phyloP scores from a whole-genome alignment of 2,113 vertebrate genomes.

The Alaudala cheleensis region DNA sequence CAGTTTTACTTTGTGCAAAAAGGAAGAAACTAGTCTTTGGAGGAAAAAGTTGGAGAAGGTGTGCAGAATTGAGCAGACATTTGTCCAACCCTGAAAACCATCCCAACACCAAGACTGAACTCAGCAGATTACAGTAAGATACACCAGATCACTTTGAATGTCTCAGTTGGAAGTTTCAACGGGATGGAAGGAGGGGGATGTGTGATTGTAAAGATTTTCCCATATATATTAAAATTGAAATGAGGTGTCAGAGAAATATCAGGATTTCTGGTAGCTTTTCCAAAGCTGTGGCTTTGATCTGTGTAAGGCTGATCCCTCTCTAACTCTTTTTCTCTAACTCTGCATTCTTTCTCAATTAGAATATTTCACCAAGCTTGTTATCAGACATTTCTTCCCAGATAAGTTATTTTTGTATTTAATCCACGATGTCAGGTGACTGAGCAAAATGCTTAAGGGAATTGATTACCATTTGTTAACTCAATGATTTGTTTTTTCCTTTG shows the following conservation, averaged over 20 bases:
- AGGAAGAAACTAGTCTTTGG: not conserved
- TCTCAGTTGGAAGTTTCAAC: not conserved
- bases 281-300: not conserved
- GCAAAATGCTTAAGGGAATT: not conserved
- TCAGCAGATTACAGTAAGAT: not conserved
- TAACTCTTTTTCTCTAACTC: not conserved
- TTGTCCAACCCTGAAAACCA: not conserved
- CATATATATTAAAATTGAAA: conserved; percentile 11
- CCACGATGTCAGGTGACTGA: not conserved
- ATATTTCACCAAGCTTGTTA: not conserved
- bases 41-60: not conserved
- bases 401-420: not conserved
- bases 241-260: not conserved
- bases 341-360: not conserved
- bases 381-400: not conserved
- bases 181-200: not conserved
- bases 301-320: not conserved
- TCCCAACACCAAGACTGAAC: not conserved
- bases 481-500: not conserved
- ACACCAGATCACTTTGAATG: not conserved
- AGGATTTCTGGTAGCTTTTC: conserved; percentile 1
- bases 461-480: not conserved
- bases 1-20: not conserved
- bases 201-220: not conserved
- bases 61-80: not conserved